phyloP scores from a whole-genome alignment of 2,888 invertebrate genomes.

The Melieria crassipennis region DNA sequence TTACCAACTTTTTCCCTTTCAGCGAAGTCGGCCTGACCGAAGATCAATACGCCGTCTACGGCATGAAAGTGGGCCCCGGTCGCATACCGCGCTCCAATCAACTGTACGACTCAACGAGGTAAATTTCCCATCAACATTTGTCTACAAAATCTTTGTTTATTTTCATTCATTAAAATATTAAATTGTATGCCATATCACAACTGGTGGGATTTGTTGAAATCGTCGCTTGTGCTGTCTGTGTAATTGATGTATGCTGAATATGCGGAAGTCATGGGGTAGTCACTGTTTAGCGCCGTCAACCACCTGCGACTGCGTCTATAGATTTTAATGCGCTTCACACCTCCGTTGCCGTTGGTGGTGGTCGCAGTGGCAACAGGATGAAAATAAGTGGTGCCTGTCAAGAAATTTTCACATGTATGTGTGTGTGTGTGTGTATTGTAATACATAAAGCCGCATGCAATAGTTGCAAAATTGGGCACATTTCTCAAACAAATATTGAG shows the following conservation, averaged over 20 bases:
- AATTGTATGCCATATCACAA: too few relatives aligned
- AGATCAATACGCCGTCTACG: constrained; percentile 77
- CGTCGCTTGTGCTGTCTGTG: too few relatives aligned
- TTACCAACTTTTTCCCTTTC: constrained; percentile 45
- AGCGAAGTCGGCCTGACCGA: constrained; percentile 77
- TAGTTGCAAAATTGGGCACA: constrained; percentile 53
- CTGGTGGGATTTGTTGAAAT: too few relatives aligned
- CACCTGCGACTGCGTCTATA: constrained; percentile 54
- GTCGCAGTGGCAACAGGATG: constrained; percentile 59
- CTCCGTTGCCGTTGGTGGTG: constrained; percentile 49
- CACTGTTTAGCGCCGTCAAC: neutral
- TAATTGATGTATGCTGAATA: too few relatives aligned
- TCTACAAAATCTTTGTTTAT: too few relatives aligned
- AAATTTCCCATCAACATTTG: constrained; percentile 28
- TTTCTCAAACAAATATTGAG: constrained; percentile 19
- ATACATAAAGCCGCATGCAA: neutral
- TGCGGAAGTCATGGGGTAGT: too few relatives aligned
- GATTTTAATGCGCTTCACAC: constrained; percentile 61
- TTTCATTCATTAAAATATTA: too few relatives aligned
- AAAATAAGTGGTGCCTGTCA: constrained; percentile 62
- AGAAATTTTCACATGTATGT: constrained; percentile 7
- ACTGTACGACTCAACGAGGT: constrained; percentile 66
- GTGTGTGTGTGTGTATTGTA: neutral
- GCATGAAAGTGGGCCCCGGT: constrained; percentile 72
- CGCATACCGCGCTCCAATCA: constrained; percentile 68